Conservation (phyloP, 2,113 vertebrate genomes). For the zebrafish (Danio rerio) region GRCz12tu NC_133193.1:11903001-11903500, state of each 20-base stretch:
- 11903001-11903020: not conserved
- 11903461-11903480: constrained; percentile 33
- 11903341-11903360: constrained; percentile 27
- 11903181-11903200: not conserved
- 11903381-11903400: constrained; percentile 40
- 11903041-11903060: not conserved
- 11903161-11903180: not conserved
- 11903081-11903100: constrained; percentile 1
- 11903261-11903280: not conserved
- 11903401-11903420: constrained; percentile 28
- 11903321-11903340: not conserved
- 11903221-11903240: not conserved
- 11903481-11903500: constrained; percentile 15
- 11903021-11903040: not conserved
- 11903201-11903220: constrained; percentile 10
- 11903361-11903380: constrained; percentile 31
- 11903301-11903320: constrained; percentile 20
- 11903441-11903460: constrained; percentile 15
- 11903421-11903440: constrained; percentile 1
- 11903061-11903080: constrained; percentile 2
- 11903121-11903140: not conserved
- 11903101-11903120: constrained; percentile 19
- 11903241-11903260: not conserved
- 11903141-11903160: not conserved
- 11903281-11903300: constrained; percentile 10